Evolutionary conservation across 2,797 vertebrate genomes (phyloP), one percentile per base, ranked within the genome.

Genomic region (Tenualosa ilisha): DNA sequence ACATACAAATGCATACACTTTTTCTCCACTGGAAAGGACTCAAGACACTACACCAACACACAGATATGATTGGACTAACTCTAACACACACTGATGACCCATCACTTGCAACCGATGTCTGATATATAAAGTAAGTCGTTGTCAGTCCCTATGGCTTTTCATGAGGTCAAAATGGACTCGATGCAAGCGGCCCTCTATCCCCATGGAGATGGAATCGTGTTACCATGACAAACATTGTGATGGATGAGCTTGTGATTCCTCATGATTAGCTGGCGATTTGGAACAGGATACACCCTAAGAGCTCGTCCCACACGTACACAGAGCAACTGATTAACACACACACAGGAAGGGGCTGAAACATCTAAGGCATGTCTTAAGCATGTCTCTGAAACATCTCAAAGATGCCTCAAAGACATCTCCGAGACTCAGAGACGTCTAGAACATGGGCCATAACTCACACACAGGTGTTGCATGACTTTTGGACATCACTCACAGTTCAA

Each of bases 81-180:
- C 92, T 86, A 89, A 54, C 26, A 40, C 54, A 81, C 3, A 46
- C 87, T 84, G 82, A 91, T 89, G 87, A 89, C 91, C 82, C 82
- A 91, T 90, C 89, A 89, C 89, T 84, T 83, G n/a, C 87, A 91
- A 92, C 91, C 92, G 89, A 89, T 86, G 9, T 50, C 68, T 13
- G 63, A 75, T 7, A 75, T 46, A 46, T 22, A 46, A 79, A 37
- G 72, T 8, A 40, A 79, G 40, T 43, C 15, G 40, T 79, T 17
- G 40, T 46, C 17, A 22, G 40, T 79, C 72, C 40, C 72, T 79
- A 46, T 79, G 72, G 40, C 22, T 79, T 79, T 79, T 79, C 15
- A 37, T 22, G 20, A 43, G 1, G 37, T 22, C 6, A 22, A 43
- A 79, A 79, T 79, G 72, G 40, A 81, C 90, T 90, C 88, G 91